Conservation (phyloP, 2,113 vertebrate species). For the Oncorhynchus keta region DNA sequence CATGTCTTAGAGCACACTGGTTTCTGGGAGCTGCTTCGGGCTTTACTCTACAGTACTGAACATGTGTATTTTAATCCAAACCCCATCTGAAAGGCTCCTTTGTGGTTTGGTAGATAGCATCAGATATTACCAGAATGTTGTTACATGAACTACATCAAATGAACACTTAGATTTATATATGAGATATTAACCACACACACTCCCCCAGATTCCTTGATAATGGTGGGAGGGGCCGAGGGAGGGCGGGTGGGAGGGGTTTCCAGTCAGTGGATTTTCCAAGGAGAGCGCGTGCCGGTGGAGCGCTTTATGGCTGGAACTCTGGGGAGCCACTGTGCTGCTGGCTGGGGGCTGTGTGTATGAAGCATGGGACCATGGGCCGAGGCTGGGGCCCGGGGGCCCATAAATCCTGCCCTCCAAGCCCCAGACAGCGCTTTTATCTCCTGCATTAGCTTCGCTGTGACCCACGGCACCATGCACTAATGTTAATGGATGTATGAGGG, state of each 20-base stretch:
- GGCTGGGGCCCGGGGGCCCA: slow-evolving; percentile 43
- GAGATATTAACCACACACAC: slow-evolving; percentile 7
- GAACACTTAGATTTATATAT: background rate
- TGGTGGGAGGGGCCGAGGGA: slow-evolving; percentile 37
- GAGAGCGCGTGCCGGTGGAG: slow-evolving; percentile 52
- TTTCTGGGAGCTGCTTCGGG: background rate
- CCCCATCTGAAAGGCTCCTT: background rate
- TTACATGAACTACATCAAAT: background rate
- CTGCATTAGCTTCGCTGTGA: slow-evolving; percentile 52
- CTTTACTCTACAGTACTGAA: slow-evolving; percentile 7
- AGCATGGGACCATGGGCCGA: slow-evolving; percentile 30
- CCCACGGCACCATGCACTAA: slow-evolving; percentile 60
- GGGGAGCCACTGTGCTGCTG: slow-evolving; percentile 55
- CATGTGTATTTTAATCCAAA: slow-evolving; percentile 1
- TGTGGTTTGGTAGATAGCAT: no score
- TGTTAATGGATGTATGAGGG: slow-evolving; percentile 57
- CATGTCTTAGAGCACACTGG: slow-evolving; percentile 20
- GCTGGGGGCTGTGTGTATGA: slow-evolving; percentile 29
- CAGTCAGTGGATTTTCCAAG: slow-evolving; percentile 60
- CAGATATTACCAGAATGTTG: slow-evolving; percentile 1
- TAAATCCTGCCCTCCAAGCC: slow-evolving; percentile 57
- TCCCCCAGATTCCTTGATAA: slow-evolving; percentile 29
- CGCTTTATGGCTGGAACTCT: slow-evolving; percentile 64
- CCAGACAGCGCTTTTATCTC: slow-evolving; percentile 53
- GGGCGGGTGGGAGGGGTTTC: slow-evolving; percentile 43